Conservation (phyloP, 2,113 vertebrate species). For the Lepus europaeus region DNA sequence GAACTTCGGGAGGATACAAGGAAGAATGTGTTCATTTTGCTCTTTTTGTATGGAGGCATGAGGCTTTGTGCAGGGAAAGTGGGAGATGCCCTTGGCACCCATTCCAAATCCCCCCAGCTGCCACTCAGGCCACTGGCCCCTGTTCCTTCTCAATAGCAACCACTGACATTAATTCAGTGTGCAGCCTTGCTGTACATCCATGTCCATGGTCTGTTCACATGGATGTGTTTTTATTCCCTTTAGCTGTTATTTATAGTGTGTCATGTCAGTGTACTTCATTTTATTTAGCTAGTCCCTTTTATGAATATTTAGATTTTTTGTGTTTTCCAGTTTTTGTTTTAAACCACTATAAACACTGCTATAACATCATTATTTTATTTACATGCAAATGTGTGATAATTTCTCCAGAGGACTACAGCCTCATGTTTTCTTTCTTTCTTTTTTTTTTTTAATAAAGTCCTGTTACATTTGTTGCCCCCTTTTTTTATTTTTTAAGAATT, state of each 20-base stretch:
- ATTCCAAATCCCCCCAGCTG: not conserved
- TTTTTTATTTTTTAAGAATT: too few relatives aligned
- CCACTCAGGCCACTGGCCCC: not conserved
- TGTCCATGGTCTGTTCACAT: not conserved
- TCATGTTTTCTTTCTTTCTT: conserved; percentile 14
- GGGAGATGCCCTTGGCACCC: not conserved
- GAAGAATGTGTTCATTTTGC: conserved; percentile 19
- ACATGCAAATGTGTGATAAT: not conserved
- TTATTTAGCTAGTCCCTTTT: not conserved
- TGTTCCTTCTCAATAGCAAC: not conserved
- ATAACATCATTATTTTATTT: not conserved
- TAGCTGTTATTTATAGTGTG: not conserved
- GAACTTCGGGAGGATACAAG: not conserved
- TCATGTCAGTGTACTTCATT: not conserved
- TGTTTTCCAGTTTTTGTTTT: not conserved
- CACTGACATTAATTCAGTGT: not conserved
- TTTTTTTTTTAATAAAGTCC: too few relatives aligned
- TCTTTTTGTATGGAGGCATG: not conserved
- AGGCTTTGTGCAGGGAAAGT: conserved; percentile 6
- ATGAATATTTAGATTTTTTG: not conserved
- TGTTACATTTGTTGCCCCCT: too few relatives aligned
- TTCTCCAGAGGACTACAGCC: not conserved
- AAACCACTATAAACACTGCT: not conserved
- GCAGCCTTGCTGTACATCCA: not conserved
- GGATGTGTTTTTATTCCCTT: conserved; percentile 28